phyloP scores from a whole-genome alignment of 2,113 vertebrate genomes.

The Limanda limanda region DNA sequence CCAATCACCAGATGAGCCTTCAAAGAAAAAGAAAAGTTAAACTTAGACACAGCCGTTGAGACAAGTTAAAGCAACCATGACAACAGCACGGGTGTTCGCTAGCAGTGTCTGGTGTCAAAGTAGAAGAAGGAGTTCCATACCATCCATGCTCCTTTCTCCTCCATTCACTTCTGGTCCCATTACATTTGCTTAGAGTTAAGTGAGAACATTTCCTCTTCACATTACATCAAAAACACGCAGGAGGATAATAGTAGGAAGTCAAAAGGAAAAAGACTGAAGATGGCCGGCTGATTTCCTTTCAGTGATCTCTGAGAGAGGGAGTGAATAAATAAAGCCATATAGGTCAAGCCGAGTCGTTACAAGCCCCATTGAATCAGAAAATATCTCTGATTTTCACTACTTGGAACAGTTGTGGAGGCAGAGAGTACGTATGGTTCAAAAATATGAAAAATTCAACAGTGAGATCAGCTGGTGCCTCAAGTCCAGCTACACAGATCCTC shows the following conservation, averaged over 20 bases:
- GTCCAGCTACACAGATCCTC: slow-evolving; percentile 14
- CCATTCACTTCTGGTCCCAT: slow-evolving; percentile 27
- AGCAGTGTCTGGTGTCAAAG: slow-evolving; percentile 27
- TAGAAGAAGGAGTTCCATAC: slow-evolving; percentile 25
- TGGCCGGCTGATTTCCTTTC: slow-evolving; percentile 26
- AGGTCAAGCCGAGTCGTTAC: not conserved
- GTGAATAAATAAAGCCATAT: slow-evolving; percentile 1
- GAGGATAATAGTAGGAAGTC: slow-evolving; percentile 7
- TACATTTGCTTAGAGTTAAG: slow-evolving; percentile 26
- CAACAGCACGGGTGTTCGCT: slow-evolving; percentile 22
- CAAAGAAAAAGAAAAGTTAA: not conserved
- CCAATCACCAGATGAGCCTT: not conserved
- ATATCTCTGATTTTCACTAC: slow-evolving; percentile 15
- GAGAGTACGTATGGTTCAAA: not conserved
- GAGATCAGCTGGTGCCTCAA: not conserved
- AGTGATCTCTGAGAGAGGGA: slow-evolving; percentile 5
- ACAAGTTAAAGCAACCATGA: slow-evolving; percentile 42
- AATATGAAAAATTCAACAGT: slow-evolving; percentile 15
- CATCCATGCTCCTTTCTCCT: slow-evolving; percentile 6
- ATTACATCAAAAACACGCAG: slow-evolving; percentile 19
- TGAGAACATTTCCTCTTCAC: slow-evolving; percentile 50
- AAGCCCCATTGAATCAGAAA: slow-evolving; percentile 12
- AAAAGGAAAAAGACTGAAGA: slow-evolving; percentile 13
- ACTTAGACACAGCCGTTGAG: not conserved
- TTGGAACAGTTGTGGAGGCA: not conserved